These are phyloP conservation scores for Encarsia formosa DNA, from an alignment of 2,888 invertebrate species.

Conservation along the genomic window DNA sequence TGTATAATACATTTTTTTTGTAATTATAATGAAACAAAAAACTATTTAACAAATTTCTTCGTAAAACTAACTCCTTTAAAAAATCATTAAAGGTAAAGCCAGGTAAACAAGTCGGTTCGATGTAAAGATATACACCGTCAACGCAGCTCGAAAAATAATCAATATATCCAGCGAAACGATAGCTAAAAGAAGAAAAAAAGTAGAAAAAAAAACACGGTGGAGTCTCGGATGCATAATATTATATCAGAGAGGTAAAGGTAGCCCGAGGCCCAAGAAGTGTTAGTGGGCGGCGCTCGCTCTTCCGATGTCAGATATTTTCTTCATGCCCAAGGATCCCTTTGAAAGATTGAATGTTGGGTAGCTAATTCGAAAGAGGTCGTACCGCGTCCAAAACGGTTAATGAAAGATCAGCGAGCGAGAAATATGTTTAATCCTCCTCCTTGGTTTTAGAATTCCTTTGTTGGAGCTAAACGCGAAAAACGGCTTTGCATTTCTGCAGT, in stretches of 20 bases:
- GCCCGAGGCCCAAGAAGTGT: conserved; percentile 23
- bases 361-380: not conserved
- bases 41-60: too few species aligned
- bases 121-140: too few species aligned
- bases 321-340: too few species aligned
- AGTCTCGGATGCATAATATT: not conserved
- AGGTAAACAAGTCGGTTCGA: too few species aligned
- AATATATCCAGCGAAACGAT: conserved; percentile 6
- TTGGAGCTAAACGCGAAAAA: too few species aligned
- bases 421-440: too few species aligned
- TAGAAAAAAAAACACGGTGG: not conserved
- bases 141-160: conserved; percentile 20
- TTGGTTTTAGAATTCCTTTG: too few species aligned
- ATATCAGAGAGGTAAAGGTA: conserved; percentile 16
- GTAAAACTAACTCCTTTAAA: too few species aligned
- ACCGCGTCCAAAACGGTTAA: conserved; percentile 19
- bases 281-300: conserved; percentile 39
- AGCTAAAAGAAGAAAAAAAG: not conserved
- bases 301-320: conserved; percentile 39
- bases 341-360: not conserved
- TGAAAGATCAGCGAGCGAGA: conserved; percentile 20
- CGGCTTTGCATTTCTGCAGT: too few species aligned
- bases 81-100: too few species aligned
- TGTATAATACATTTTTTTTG: too few species aligned
- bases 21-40: too few species aligned